Evolutionary conservation across 2,113 vertebrate species (phyloP), one percentile per base, ranked within the genome.

Genomic region (Laticauda laticaudata): DNA sequence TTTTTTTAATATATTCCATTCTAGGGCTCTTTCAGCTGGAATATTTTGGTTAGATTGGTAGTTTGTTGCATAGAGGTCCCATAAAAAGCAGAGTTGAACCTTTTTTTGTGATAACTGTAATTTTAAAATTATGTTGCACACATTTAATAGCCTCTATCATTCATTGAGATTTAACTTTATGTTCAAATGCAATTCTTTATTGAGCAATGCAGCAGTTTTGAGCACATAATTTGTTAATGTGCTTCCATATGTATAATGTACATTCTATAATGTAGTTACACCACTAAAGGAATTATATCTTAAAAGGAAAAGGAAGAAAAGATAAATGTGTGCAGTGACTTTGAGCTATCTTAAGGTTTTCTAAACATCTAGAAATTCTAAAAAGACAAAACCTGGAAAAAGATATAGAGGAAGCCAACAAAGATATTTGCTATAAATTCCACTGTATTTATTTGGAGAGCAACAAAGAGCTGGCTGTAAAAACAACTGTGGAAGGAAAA

Each of bases 401-500:
- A 91, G 43, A 91, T 91, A 91, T 7, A 92, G n/a, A 92, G 56
- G 29, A 94, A 89, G 2, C 1, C 0, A 90, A 91, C 91, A 75
- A 88, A 24, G 29, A 9, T n/a, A 86, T 43, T 95, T 51, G 34
- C 34, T 0, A 0, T n/a, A 91, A 4, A 53, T 0, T 61, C 2
- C 4, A 64, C 88, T 90, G 2, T 39, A 85, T 81, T 26, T 91
- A 5, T 59, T 87, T 11, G 11, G 92, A 95, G 93, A 91, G 0
- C 51, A 96, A 90, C 20, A 90, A 93, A 95, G 15, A 0, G 26
- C 0, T 45, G 29, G 24, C 12, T 95, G 81, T 64, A 90, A 86
- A 93, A 86, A 94, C 91, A 94, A 90, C 86, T 61, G 69, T 54
- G 45, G 81, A 75, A 92, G 91, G 91, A 88, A 95, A 86, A 95